Evolutionary conservation across 2,888 invertebrate genomes (phyloP).

Genomic region (Hydraecia micacea): DNA sequence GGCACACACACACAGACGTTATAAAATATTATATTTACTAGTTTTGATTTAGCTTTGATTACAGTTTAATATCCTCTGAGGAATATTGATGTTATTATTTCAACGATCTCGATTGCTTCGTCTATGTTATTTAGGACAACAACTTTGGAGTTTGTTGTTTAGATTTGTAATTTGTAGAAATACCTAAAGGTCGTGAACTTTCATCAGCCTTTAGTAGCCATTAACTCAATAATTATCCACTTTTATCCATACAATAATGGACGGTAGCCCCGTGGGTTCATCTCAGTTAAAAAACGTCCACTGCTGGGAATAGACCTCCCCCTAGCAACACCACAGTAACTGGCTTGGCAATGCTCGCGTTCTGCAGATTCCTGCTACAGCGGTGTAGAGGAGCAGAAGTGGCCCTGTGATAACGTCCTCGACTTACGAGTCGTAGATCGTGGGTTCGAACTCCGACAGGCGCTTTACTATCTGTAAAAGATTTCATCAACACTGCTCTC

Average conservation of each 20-base stretch:
- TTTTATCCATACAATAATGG: background rate
- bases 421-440: background rate
- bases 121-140: background rate
- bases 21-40: conserved; percentile 24
- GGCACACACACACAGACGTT: conserved; percentile 11
- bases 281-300: too few relatives aligned
- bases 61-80: conserved; percentile 33
- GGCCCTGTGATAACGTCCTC: background rate
- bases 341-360: background rate
- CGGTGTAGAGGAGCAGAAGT: background rate
- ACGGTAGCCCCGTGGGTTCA: too few relatives aligned
- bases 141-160: background rate
- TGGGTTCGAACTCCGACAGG: too few relatives aligned
- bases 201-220: background rate
- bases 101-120: conserved; percentile 18
- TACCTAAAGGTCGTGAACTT: background rate
- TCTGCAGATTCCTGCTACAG: background rate
- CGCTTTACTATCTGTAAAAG: too few relatives aligned
- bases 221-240: background rate
- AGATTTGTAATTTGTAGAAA: background rate
- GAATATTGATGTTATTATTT: conserved; percentile 31
- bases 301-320: too few relatives aligned
- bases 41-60: conserved; percentile 39
- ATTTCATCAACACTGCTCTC: background rate
- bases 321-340: too few relatives aligned